Conservation (phyloP, 2,113 vertebrate genomes). For the Pseudolaguvia tuberculata region DNA sequence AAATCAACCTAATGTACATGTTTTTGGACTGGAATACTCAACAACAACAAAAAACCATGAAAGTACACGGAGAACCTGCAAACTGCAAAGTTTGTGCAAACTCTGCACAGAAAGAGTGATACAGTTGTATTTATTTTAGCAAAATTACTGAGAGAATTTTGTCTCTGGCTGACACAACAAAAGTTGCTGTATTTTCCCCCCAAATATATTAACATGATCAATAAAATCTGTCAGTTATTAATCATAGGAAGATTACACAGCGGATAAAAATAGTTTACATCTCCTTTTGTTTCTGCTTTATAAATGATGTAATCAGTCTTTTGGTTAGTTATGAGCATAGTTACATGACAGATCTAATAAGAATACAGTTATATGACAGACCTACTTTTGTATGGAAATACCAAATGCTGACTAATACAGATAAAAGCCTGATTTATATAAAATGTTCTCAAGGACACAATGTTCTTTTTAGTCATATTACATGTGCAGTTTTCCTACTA, state of each 20-base stretch:
- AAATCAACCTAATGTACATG: no score
- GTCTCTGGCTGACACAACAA: neutral
- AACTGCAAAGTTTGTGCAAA: no score
- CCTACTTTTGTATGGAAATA: neutral
- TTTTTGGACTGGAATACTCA: no score
- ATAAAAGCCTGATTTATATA: neutral
- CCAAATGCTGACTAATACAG: no score
- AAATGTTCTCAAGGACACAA: neutral
- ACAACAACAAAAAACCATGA: no score
- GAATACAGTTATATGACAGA: slow-evolving; percentile 4
- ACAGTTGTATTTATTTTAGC: no score
- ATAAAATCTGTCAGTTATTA: neutral
- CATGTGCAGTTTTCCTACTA: neutral
- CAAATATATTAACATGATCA: neutral
- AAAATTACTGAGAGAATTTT: no score
- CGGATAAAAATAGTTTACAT: neutral
- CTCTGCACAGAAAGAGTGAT: no score
- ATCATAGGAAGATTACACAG: neutral
- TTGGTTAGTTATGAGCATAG: neutral
- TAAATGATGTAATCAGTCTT: neutral
- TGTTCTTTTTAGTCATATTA: neutral
- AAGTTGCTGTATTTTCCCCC: neutral
- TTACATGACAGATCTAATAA: slow-evolving; percentile 3
- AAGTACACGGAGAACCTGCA: no score
- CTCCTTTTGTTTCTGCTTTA: neutral